phyloP scores from a whole-genome alignment of 1,140 invertebrate genomes.

The Mactra quadrangularis region DNA sequence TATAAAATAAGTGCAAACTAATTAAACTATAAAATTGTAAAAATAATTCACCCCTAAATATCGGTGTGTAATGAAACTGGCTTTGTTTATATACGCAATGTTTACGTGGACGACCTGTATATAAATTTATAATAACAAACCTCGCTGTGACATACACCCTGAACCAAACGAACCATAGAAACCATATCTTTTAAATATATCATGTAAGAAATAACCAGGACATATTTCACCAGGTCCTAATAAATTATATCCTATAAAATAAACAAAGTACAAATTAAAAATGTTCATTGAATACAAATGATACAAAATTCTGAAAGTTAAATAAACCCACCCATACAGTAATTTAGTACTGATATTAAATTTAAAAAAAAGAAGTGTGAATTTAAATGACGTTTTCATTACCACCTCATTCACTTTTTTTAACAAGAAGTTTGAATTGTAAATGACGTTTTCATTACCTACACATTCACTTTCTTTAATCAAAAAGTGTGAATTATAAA shows the following conservation, averaged over 20 bases:
- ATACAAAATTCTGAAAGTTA: no score
- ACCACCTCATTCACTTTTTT: neutral
- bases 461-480: no score
- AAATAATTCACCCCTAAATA: no score
- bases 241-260: conserved; percentile 20
- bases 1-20: no score
- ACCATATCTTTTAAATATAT: neutral
- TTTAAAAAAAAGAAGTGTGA: neutral
- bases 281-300: no score
- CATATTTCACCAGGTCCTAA: neutral
- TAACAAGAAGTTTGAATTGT: neutral
- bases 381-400: no score
- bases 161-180: neutral
- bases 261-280: no score
- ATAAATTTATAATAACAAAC: neutral
- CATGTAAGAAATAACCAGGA: neutral
- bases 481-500: no score
- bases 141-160: neutral
- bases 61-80: neutral
- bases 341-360: neutral
- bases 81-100: neutral
- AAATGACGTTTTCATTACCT: no score
- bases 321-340: neutral
- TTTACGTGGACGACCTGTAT: neutral
- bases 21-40: no score